These are phyloP conservation scores for Rhodinocichla rosea DNA, from an alignment of 2,113 vertebrate genomes.

Conservation along the genomic window DNA sequence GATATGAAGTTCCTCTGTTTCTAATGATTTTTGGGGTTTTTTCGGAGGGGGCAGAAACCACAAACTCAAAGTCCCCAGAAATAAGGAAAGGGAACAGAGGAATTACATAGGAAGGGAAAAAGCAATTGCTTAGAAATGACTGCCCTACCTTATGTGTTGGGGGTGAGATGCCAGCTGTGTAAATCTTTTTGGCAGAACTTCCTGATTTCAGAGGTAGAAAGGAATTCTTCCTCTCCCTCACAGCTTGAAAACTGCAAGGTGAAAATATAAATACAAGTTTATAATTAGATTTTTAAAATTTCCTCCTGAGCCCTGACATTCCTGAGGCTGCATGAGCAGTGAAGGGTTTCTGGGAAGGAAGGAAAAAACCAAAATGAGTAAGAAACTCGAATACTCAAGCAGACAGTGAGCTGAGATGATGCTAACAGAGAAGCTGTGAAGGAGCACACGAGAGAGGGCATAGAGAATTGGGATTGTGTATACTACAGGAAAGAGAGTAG, in stretches of 20 bases:
- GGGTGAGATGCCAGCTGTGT: background rate
- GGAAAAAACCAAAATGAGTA: accelerated
- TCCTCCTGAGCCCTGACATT: background rate
- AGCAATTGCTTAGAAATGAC: background rate
- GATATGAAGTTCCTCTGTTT: background rate
- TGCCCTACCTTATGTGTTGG: too few relatives aligned
- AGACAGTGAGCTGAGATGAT: background rate
- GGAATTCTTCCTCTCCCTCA: background rate
- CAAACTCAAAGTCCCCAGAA: background rate
- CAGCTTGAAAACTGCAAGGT: background rate
- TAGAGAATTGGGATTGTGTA: accelerated
- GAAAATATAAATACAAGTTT: background rate
- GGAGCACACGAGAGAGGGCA: background rate
- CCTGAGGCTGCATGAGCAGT: background rate
- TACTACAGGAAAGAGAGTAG: background rate
- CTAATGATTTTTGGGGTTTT: background rate
- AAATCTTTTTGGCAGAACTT: background rate
- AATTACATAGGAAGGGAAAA: background rate
- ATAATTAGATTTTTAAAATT: background rate
- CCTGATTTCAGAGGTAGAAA: background rate
- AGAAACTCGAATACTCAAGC: background rate
- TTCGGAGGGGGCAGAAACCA: background rate
- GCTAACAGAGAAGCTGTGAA: background rate
- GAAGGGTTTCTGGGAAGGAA: background rate
- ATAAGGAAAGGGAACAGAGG: background rate